Evolutionary conservation across 2,797 vertebrate genomes (phyloP), one percentile per base, ranked within the genome.

Genomic region (Gymnothorax javanicus): DNA sequence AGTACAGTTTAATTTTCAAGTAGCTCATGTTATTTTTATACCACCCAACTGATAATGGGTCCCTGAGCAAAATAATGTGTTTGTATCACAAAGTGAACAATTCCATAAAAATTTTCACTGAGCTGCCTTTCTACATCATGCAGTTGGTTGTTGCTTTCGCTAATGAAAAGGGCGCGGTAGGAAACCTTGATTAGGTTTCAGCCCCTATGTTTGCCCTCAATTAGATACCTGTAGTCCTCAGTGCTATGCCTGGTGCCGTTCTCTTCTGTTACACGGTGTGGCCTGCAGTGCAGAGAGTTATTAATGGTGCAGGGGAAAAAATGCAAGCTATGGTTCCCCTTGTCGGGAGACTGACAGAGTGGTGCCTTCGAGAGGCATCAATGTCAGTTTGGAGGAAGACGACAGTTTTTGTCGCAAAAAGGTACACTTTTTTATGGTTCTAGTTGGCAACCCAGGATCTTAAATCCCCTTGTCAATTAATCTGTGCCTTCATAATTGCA

Each of bases 1-100:
- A 69, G n/a, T 25, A 69, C 67, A 69, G 67, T n/a, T 69, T 69
- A 17, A 69, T 69, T 69, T 69, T 25, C 67, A 69, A 69, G 67
- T 73, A 27, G 25, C 69, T 33, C 27, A 27, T 27, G 20, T 64
- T 64, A n/a, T 64, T 23, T 23, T 64, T 64, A 64, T 64, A 64
- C n/a, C 62, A 64, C 1, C 62, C 20, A 64, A 23, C 20, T 7
- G 5, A 23, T 64, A 23, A 64, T n/a, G 62, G n/a, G 62, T 64
- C 20, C 62, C 23, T 64, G 62, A 20, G 20, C 62, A 4, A 64
- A 64, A 64, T 64, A 23, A 23, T 17, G 62, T n/a, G 20, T 23
- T 64, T 64, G 62, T 23, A 64, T 64, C 62, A 64, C 62, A 64
- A 64, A 64, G 62, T 64, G 25, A 73, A 73, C 11, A 27, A 69